A percentile compares a stretch with the other conserved stretches of the same genome.
phyloP scores from a whole-genome alignment of 2,797 vertebrate species.

The Syndactyla subalaris region DNA sequence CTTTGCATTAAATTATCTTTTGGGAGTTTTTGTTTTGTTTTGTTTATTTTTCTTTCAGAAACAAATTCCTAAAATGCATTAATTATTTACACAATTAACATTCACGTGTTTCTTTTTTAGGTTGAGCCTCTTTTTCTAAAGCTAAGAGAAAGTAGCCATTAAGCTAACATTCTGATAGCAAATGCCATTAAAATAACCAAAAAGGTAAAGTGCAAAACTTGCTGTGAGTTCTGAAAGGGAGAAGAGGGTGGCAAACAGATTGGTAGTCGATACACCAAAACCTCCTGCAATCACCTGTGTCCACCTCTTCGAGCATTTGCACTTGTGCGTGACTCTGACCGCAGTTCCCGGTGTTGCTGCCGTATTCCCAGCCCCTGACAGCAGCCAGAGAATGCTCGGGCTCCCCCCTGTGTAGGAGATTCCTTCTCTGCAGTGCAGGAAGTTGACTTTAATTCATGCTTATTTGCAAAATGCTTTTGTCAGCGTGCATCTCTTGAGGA shows the following conservation, averaged over 20 bases:
- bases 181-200: background rate
- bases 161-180: background rate
- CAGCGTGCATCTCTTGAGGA: background rate
- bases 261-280: background rate
- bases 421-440: background rate
- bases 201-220: background rate
- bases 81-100: conserved; percentile 11
- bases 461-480: background rate
- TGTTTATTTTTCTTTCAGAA: background rate
- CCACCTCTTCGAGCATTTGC: background rate
- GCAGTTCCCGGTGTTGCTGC: background rate
- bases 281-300: background rate
- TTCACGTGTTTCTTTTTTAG: background rate
- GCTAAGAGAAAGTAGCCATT: background rate
- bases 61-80: background rate
- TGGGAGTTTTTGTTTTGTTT: too few species aligned
- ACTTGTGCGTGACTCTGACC: background rate
- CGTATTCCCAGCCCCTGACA: background rate
- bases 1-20: background rate
- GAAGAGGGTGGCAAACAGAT: background rate
- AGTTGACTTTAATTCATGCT: background rate
- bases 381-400: conserved; percentile 42
- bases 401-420: conserved; percentile 60
- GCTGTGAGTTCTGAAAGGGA: background rate
- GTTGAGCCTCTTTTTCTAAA: background rate